These are phyloP conservation scores for Sebastiscus albofasciatus DNA, from an alignment of 2,797 vertebrate species.

Conservation along the genomic window DNA sequence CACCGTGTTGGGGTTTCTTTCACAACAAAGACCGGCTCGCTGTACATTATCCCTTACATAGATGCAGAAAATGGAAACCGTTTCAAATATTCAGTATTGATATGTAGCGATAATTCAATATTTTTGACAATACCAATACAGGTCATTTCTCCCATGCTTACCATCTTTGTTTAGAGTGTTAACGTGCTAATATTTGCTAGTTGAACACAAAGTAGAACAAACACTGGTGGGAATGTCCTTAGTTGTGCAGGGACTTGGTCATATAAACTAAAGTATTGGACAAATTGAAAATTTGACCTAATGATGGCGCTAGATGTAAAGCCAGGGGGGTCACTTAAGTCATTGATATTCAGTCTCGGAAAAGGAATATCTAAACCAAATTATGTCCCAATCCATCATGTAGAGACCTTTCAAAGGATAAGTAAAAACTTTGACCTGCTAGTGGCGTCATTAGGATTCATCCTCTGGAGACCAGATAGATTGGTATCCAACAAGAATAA, in stretches of 20 bases:
- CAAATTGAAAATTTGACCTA: background rate
- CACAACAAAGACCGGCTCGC: too few species aligned
- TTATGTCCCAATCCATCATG: background rate
- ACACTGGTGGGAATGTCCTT: background rate
- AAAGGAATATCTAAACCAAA: background rate
- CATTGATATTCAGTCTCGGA: background rate
- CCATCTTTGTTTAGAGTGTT: background rate
- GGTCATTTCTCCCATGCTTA: background rate
- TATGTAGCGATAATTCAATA: too few species aligned
- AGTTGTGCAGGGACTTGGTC: background rate
- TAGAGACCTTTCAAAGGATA: background rate
- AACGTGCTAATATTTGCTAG: background rate
- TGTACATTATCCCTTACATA: too few species aligned
- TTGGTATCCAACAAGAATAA: background rate
- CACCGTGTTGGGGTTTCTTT: too few species aligned
- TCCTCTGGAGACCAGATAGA: background rate
- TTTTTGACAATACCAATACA: background rate
- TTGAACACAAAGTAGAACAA: background rate
- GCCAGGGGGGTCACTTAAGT: too few species aligned
- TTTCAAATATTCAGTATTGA: too few species aligned
- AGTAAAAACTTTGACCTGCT: background rate
- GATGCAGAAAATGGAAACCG: too few species aligned
- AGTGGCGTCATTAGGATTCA: background rate
- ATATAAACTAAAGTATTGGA: background rate
- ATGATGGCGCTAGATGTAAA: too few species aligned